Evolutionary conservation across 2,113 vertebrate species (phyloP).

Genomic region (Otocyon megalotis): DNA sequence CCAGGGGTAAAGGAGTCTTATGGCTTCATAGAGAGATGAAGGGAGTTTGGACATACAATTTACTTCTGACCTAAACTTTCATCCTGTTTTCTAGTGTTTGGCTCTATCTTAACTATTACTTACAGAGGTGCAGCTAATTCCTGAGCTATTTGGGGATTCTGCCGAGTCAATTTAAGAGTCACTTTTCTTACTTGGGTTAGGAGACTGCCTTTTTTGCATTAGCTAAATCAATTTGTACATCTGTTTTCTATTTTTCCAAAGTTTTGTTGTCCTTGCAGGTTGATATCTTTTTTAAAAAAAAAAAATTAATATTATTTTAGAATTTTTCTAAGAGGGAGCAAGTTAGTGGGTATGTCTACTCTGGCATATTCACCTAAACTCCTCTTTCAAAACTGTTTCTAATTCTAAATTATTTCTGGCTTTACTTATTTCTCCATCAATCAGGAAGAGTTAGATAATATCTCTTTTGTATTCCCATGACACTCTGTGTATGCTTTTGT

Average conservation of each 20-base stretch:
- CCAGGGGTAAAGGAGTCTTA: not conserved
- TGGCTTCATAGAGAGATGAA: not conserved
- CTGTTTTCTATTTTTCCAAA: constrained; percentile 25
- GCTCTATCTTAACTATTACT: not conserved
- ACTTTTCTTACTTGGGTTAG: not conserved
- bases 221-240: not conserved
- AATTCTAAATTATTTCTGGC: constrained; percentile 25
- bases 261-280: not conserved
- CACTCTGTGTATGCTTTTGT: not conserved
- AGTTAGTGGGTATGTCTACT: not conserved
- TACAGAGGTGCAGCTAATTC: not conserved
- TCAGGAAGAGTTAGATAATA: not conserved
- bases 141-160: not conserved
- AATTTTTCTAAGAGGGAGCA: constrained; percentile 18
- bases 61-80: constrained; percentile 29
- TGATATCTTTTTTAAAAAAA: constrained; percentile 2
- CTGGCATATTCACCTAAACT: constrained; percentile 15
- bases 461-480: not conserved
- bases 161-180: not conserved
- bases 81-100: not conserved
- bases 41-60: not conserved
- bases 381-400: constrained; percentile 11
- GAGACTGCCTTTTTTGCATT: constrained; percentile 14
- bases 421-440: not conserved
- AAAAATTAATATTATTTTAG: not conserved